Base-by-base conservation (phyloP, 2,888 invertebrate genomes). In the Pegoplata infirma region DNA sequence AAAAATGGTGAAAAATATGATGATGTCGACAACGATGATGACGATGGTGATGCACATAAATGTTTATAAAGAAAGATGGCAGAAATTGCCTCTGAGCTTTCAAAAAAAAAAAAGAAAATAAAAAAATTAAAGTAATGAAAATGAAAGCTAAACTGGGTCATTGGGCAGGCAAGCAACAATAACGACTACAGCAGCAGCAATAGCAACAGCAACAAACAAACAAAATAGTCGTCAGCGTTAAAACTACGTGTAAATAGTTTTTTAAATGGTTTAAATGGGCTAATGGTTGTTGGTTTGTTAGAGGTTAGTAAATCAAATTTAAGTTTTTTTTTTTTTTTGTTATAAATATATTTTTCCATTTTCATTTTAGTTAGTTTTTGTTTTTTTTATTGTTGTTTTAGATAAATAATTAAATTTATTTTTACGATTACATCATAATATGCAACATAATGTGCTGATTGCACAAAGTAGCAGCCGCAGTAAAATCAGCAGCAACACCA, bases 61-160 rank as follows among this genome's bases (percentile, higher is more conserved):
- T 5, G 10, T 19, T 16, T 10, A 16, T 14, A 32, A 17, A 40
- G 14, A 7, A 25, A 56, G n/a, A 32, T 56, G 36, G 7, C n/a
- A 40, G 32, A 46, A 16, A 0, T 19, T 74, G 67, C 74, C 56
- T 76, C 56, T 64, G 49, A 68, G 61, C 67, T 75, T 68, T 55
- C n/a, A n/a, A n/a, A n/a, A n/a, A n/a, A n/a, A n/a, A n/a, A n/a
- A n/a, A n/a, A n/a, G n/a, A n/a, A n/a, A n/a, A n/a, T n/a, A n/a
- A 7, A 56, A 58, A n/a, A 75, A 63, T 69, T 75, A 69, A 53
- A 74, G 61, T 74, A 79, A 79, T 71, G 71, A 74, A 78, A 78
- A 59, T 58, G 66, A 79, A 74, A 71, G 64, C 74, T 69, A 71
- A 79, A 79, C 59, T 74, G 69, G 78, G 78, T 71, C 78, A 79